Base-by-base conservation (phyloP, 2,113 vertebrate genomes). In the Himantopus leucocephalus region DNA sequence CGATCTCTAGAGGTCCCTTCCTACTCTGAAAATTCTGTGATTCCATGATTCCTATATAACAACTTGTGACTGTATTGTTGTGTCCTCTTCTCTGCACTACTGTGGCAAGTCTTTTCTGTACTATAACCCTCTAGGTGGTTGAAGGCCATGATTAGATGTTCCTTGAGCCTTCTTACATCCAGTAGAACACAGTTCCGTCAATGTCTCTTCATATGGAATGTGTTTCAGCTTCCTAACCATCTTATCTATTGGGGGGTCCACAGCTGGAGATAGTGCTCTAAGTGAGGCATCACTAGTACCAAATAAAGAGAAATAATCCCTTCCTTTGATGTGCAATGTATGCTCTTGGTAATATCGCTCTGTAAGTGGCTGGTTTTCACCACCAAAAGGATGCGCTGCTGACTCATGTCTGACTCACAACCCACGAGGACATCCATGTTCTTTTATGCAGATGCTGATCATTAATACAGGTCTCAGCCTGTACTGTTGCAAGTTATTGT, bases 381-480 rank as follows among this genome's bases (percentile, higher is more conserved):
- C 30, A 60, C 10, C 18, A 41, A 66, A 93, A 71, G 0, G 6
- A 52, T 47, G 20, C 5, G n/a, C 21, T 71, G 22, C 5, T 85
- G 71, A 70, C 18, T 63, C 24, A 27, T 2, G 0, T 39, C 39
- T 60, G 20, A 66, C 5, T 75, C 11, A 32, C 5, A n/a, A 3
- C 0, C 0, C 23, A 48, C 8, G 1, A 62, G 32, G 15, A 29
- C 11, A 58, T 53, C 35, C 12, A 21, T 27, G 18, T 35, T 55
- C 13, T 58, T 39, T 85, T 80, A 62, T 39, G 4, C 20, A 56
- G 41, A 79, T 5, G 37, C 16, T 29, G 37, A 47, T 63, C 23
- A 21, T 35, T 11, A 10, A 48, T 20, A 27, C 32, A 52, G 23
- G 7, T 21, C 19, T 53, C 53, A 41, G 24, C 30, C 14, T 59